Conservation (phyloP, 2,113 vertebrate species). For the Anolis carolinensis region DNA sequence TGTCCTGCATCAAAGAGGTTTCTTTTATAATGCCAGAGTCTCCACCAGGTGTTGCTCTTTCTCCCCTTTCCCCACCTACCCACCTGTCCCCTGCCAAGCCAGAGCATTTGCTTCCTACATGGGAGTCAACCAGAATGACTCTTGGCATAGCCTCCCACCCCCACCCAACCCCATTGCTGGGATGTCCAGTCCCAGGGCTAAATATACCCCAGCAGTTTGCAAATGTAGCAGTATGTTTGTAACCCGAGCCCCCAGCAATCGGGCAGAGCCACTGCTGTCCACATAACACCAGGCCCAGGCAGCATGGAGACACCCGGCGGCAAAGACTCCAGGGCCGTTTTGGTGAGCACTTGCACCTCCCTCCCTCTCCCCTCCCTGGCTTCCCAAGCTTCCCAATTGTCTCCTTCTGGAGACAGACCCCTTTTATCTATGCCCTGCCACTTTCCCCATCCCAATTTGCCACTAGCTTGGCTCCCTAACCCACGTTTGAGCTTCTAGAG, state of each 20-base stretch:
- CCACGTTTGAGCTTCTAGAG: background rate
- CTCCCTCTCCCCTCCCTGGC: too few relatives aligned
- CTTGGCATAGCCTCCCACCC: slow-evolving; percentile 5
- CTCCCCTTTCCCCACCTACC: background rate
- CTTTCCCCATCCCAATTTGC: too few relatives aligned
- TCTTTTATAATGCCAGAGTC: background rate
- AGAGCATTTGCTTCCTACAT: background rate
- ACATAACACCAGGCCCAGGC: slow-evolving; percentile 71
- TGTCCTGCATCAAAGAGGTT: too few relatives aligned
- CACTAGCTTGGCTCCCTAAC: too few relatives aligned
- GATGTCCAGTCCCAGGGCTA: slow-evolving; percentile 76
- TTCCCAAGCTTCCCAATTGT: slow-evolving; percentile 78
- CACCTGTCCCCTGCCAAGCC: background rate
- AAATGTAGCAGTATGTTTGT: slow-evolving; percentile 93
- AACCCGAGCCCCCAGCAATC: slow-evolving; percentile 82
- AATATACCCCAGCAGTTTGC: slow-evolving; percentile 93
- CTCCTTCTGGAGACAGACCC: background rate
- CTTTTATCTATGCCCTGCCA: background rate
- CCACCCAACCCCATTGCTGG: slow-evolving; percentile 6
- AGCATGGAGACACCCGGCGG: slow-evolving; percentile 84
- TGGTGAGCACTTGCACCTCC: slow-evolving; percentile 81
- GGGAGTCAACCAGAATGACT: slow-evolving; percentile 29
- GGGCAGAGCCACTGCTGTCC: slow-evolving; percentile 70
- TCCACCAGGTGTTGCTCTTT: background rate
- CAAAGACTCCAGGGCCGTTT: slow-evolving; percentile 79